phyloP scores from a whole-genome alignment of 2,888 invertebrate species.

The Metacarcinus magister region DNA sequence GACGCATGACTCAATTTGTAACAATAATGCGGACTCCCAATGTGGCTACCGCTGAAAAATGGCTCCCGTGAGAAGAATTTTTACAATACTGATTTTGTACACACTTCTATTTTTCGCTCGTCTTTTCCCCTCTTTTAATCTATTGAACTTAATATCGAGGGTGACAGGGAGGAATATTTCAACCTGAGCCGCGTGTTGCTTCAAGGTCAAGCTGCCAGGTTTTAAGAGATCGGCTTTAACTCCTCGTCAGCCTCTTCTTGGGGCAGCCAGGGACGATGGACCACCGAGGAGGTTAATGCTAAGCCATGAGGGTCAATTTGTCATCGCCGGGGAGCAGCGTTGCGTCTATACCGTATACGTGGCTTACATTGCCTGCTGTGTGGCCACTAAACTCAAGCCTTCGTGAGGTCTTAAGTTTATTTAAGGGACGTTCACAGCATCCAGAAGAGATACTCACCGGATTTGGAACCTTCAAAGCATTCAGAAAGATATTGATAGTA shows the following conservation, averaged over 20 bases:
- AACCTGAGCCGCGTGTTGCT: not conserved
- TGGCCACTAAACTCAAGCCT: not conserved
- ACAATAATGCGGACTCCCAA: slow-evolving; percentile 55
- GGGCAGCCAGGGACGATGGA: not conserved
- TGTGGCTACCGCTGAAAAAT: slow-evolving; percentile 5
- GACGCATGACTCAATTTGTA: slow-evolving; percentile 56
- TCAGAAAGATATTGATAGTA: no score
- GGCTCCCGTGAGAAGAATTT: slow-evolving; percentile 16
- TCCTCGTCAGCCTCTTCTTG: not conserved
- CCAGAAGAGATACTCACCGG: not conserved
- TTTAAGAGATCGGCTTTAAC: not conserved
- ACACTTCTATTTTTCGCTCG: not conserved
- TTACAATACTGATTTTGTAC: slow-evolving; percentile 38
- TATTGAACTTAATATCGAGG: not conserved
- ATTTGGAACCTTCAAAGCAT: not conserved
- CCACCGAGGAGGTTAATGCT: not conserved
- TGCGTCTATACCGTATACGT: not conserved
- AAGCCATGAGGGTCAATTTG: not conserved
- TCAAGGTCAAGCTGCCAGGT: not conserved
- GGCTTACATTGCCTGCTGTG: not conserved
- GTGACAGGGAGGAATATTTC: not conserved
- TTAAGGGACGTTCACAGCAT: not conserved
- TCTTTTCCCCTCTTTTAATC: not conserved
- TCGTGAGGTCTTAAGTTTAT: no score
- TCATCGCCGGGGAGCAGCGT: not conserved